A percentile compares a stretch with the other conserved stretches of the same genome.
These are phyloP conservation scores for Diachasmimorpha longicaudata DNA, from an alignment of 1,140 invertebrate genomes.

Conservation along the genomic window DNA sequence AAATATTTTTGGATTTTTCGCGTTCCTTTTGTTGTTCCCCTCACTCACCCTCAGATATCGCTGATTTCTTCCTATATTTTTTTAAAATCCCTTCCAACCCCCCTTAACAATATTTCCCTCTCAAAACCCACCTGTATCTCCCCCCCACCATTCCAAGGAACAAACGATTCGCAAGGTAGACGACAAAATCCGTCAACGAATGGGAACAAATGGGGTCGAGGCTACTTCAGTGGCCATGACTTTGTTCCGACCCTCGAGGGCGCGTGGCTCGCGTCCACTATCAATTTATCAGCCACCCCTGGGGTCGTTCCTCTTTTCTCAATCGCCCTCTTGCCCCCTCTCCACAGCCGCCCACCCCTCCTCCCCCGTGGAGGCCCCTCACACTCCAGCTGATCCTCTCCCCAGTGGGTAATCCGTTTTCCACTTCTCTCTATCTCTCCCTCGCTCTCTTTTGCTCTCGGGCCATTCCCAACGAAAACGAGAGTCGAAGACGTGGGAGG, in stretches of 20 bases:
- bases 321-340: constrained; percentile 50
- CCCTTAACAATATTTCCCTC: neutral
- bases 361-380: no score
- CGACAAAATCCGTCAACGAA: neutral
- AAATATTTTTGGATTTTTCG: no score
- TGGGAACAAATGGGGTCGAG: neutral
- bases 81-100: no score
- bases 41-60: no score
- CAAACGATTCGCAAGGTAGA: neutral
- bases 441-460: constrained; percentile 23
- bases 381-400: constrained; percentile 36
- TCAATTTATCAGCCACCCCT: constrained; percentile 58
- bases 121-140: neutral
- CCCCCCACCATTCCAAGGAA: neutral
- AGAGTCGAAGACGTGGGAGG: constrained; percentile 29
- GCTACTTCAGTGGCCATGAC: constrained; percentile 33
- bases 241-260: constrained; percentile 31
- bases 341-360: no score
- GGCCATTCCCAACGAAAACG: constrained; percentile 15
- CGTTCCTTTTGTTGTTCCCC: no score
- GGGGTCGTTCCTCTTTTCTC: constrained; percentile 42
- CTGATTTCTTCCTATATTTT: no score
- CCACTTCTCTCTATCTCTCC: constrained; percentile 26
- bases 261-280: constrained; percentile 59
- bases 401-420: constrained; percentile 33